Percentiles rank a stretch among this genome's conserved stretches.
Evolutionary conservation across 2,888 invertebrate genomes (phyloP).

Genomic region (Catonia carolina): DNA sequence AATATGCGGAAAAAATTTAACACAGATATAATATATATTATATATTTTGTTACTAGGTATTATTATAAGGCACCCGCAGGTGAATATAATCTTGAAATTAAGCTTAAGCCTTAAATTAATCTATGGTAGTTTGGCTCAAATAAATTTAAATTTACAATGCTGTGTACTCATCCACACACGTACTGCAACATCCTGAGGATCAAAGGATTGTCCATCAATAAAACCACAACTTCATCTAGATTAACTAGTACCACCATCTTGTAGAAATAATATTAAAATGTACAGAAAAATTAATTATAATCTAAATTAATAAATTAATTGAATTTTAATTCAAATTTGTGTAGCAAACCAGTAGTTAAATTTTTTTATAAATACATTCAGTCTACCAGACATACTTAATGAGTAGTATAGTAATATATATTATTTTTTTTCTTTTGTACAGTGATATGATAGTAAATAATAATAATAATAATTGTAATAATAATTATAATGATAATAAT

Average conservation of each 20-base stretch:
- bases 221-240: too few species aligned
- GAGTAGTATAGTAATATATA: too few species aligned
- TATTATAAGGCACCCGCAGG: slow-evolving; percentile 10
- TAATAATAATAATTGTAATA: slow-evolving; percentile 18
- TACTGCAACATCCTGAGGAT: slow-evolving; percentile 10
- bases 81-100: not conserved
- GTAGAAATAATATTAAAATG: slow-evolving; percentile 17
- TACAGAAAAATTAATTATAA: slow-evolving; percentile 21
- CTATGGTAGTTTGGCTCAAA: slow-evolving; percentile 9
- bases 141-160: slow-evolving; percentile 1
- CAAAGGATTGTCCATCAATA: slow-evolving; percentile 1
- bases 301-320: slow-evolving; percentile 23
- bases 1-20: too few species aligned
- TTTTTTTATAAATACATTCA: not conserved
- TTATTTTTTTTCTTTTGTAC: slow-evolving; percentile 23
- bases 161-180: not conserved
- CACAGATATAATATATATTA: too few species aligned
- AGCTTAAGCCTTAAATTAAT: not conserved
- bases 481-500: slow-evolving; percentile 2
- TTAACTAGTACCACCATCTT: too few species aligned
- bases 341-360: not conserved
- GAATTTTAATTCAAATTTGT: slow-evolving; percentile 9
- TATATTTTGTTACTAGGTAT: not conserved
- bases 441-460: slow-evolving; percentile 23
- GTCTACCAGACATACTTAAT: slow-evolving; percentile 4